Conservation (phyloP, 2,888 invertebrate species). For the Pristionchus entomophagus region DNA sequence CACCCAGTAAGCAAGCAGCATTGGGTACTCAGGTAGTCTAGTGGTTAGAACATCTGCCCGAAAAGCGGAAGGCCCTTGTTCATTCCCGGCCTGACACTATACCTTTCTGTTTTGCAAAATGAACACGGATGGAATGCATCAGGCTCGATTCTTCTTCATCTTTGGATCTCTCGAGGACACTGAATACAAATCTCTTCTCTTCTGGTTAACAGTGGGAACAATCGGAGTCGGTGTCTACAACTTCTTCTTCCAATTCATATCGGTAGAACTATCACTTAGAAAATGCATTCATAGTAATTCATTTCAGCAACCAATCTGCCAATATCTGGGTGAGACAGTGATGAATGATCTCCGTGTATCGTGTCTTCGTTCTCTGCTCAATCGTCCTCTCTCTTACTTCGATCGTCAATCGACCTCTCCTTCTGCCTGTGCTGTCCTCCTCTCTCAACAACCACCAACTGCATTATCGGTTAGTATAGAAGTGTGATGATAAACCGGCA, state of each 20-base stretch:
- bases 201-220: slow-evolving; percentile 13
- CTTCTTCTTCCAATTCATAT: slow-evolving; percentile 14
- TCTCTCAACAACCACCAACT: slow-evolving; percentile 37
- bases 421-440: slow-evolving; percentile 2
- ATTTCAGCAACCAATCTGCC: slow-evolving; percentile 1
- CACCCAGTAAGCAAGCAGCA: too few relatives aligned
- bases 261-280: background rate
- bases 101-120: too few relatives aligned
- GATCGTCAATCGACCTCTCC: slow-evolving; percentile 11
- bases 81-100: too few relatives aligned
- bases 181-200: background rate
- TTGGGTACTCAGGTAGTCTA: too few relatives aligned
- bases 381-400: slow-evolving; percentile 39
- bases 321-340: slow-evolving; percentile 10
- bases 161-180: slow-evolving; percentile 7
- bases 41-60: too few relatives aligned
- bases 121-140: too few relatives aligned
- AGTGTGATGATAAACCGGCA: background rate
- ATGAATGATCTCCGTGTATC: slow-evolving; percentile 29
- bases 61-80: too few relatives aligned
- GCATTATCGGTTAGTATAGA: background rate
- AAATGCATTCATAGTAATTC: background rate
- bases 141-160: slow-evolving; percentile 32
- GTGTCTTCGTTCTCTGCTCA: slow-evolving; percentile 19
- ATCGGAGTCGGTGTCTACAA: background rate